Percentiles rank a stretch among this genome's conserved stretches.
These are phyloP conservation scores for Laothoe populi DNA, from an alignment of 2,888 invertebrate genomes.

Conservation along the genomic window DNA sequence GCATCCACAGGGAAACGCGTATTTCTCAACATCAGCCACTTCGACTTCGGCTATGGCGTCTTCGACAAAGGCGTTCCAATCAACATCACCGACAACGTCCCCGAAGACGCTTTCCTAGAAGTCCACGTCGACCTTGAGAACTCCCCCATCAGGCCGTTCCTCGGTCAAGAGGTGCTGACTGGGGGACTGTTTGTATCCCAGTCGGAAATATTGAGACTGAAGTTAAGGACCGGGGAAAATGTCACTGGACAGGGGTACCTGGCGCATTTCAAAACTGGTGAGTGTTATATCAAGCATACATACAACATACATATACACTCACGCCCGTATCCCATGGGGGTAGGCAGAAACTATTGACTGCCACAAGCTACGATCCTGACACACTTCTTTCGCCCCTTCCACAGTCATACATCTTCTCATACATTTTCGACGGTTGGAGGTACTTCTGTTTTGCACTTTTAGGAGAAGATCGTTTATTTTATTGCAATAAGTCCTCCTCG, in stretches of 20 bases:
- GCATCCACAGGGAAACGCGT: conserved; percentile 84
- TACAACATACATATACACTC: too few relatives aligned
- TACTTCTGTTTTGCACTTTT: too few relatives aligned
- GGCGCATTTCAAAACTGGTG: conserved; percentile 87
- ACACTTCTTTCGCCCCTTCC: too few relatives aligned
- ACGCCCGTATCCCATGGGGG: too few relatives aligned
- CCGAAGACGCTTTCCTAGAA: conserved; percentile 77
- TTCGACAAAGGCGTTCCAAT: conserved; percentile 70
- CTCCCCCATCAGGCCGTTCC: conserved; percentile 84
- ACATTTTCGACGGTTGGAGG: too few relatives aligned
- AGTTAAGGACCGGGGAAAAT: conserved; percentile 86
- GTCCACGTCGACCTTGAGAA: conserved; percentile 85
- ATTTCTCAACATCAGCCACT: conserved; percentile 88
- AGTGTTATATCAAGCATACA: conserved; percentile 41
- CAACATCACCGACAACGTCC: conserved; percentile 57
- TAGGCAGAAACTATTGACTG: too few relatives aligned
- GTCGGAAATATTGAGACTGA: conserved; percentile 86
- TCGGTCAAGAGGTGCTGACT: conserved; percentile 81
- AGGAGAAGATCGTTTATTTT: too few relatives aligned
- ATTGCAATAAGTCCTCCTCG: too few relatives aligned
- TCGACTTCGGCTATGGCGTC: conserved; percentile 80
- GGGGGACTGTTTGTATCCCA: conserved; percentile 88
- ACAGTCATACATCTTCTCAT: too few relatives aligned
- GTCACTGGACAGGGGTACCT: conserved; percentile 88
- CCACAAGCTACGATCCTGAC: too few relatives aligned